Base-by-base conservation (phyloP, 2,888 invertebrate genomes). In the Pristionchus arcanus region DNA sequence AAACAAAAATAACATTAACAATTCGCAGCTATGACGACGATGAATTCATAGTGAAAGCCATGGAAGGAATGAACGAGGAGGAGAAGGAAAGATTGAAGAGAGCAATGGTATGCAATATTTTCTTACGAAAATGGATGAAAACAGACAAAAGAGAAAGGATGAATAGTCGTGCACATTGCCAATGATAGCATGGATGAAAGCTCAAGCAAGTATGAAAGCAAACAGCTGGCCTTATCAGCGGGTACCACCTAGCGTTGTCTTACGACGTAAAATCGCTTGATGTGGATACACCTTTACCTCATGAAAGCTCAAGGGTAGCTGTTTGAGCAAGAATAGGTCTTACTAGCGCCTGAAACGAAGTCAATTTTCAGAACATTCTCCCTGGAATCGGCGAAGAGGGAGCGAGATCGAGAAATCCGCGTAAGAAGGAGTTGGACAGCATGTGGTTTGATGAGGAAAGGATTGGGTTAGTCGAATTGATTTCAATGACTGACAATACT, bases 331-430 rank as follows among this genome's bases (percentile, higher is more conserved):
- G n/a, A n/a, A n/a, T n/a, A n/a, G n/a, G n/a, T n/a, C n/a, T n/a
- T n/a, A n/a, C n/a, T n/a, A n/a, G n/a, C n/a, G n/a, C n/a, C n/a
- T 13, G 34, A 15, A 31, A 71, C 16, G 28, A 5, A 13, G 13
- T 7, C n/a, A 66, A 19, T 49, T 31, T 53, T 31, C 77, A 88
- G 77, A 88, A 37, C 55, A 49, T 88, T 28, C 34, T 28, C 15
- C 55, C 88, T 15, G 34, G 63, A 11, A 42, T 42, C 2, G 66
- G 31, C 42, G 89, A 89, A 28, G 83, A 89, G 25, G 83, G 83
- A 25, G 66, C 83, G 53, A 81, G 66, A 53, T 37, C 81, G 81
- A 37, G 83, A 28, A 89, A 89, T 53, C 89, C 81, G 53, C 59
- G 89, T 2, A 89, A 63, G 66, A 59, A n/a, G 21, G 89, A 81